Evolutionary conservation across 2,888 invertebrate genomes (phyloP), one percentile per base, ranked within the genome.

Genomic region (Euphydryas editha): DNA sequence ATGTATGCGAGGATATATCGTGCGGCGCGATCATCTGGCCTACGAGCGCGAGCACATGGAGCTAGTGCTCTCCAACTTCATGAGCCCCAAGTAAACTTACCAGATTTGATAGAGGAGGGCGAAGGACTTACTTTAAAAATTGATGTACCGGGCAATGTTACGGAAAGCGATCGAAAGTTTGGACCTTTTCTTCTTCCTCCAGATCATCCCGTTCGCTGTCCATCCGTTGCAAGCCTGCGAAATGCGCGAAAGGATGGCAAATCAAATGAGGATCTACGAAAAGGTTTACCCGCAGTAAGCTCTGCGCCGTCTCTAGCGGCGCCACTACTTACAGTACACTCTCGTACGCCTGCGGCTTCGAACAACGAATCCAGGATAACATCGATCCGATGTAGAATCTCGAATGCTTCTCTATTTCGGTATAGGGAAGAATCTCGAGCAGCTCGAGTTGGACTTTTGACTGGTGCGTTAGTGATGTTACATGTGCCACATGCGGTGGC

Each of bases 401-500:
- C 97, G 70, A 97, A 97, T 81, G 97, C 97, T 37, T 96, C 96
- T 55, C 93, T 97, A 70, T 97, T 97, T 87, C 94, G 96, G 79
- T 97, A 97, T 82, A 94, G 97, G 62, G 98, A 98, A 82, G 98
- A 98, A 88, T 96, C 97, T 74, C 94, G 97, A 72, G 97, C 98
- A 1, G 98, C 97, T 10, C 95, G 97, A 73, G 97, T 98, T 60
- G 92, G 92, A 59, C 81, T 92, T 42, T 76, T 92, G 70, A 91
- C 92, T 51, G 97, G 97, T 79, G 95, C 95, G 57, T 85, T 96
- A 70, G 96, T 97, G 71, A 94, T 96, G 80, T 94, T 96, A 44
- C 95, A 96, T 58, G 94, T 96, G 71, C 95, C 96, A 36, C 95
- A 96, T 71, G 93, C 88, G 55, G 84, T 85, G 15, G 85, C 85